Conservation (phyloP, 2,113 vertebrate species). For the Rhinoptilus africanus region DNA sequence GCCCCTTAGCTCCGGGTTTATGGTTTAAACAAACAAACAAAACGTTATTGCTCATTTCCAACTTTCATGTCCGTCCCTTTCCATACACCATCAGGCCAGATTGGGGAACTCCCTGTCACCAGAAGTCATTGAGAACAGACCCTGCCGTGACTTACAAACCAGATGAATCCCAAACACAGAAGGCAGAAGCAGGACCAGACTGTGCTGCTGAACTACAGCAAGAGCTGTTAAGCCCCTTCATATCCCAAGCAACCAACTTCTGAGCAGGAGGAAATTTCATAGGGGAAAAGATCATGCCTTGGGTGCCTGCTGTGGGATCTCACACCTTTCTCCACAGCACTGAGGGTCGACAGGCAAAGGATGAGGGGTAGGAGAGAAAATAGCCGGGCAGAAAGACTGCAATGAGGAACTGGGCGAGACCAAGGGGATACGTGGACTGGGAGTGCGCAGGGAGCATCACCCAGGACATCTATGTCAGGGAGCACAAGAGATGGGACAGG, state of each 20-base stretch:
- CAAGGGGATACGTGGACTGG: neutral
- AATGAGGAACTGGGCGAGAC: neutral
- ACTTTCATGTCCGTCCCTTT: neutral
- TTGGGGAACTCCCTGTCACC: neutral
- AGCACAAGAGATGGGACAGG: neutral
- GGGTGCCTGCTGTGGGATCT: neutral
- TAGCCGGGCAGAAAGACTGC: neutral
- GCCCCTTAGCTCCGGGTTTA: constrained; percentile 4
- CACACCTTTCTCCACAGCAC: neutral
- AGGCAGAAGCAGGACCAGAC: neutral
- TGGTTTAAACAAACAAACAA: constrained; percentile 32
- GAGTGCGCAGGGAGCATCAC: neutral
- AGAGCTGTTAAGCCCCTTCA: neutral
- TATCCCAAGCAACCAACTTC: neutral
- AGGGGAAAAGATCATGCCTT: neutral
- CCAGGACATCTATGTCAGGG: neutral
- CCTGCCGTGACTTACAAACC: neutral
- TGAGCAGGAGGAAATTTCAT: neutral
- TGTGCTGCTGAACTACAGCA: neutral
- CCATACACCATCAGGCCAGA: fast-evolving
- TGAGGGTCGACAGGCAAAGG: neutral
- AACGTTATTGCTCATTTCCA: neutral
- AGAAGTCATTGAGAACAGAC: neutral
- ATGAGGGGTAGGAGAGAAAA: neutral
- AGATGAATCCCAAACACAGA: neutral